Base-by-base conservation (phyloP, 2,797 vertebrate genomes). In the Liasis olivaceus region DNA sequence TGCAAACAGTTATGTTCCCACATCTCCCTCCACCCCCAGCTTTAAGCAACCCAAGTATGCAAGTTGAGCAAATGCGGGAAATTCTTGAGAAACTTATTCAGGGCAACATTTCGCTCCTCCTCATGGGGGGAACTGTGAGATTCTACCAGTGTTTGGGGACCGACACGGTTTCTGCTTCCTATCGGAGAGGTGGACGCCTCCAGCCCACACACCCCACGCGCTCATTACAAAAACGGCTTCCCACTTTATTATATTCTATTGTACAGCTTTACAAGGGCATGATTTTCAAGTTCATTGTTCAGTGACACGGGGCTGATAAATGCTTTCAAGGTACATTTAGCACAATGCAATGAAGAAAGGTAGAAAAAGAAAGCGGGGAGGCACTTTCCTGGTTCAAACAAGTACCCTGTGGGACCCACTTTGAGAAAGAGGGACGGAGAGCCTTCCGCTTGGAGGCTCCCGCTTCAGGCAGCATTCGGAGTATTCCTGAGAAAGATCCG, bases 241-340 rank as follows among this genome's bases (percentile, higher is more conserved):
- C 96, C 95, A 94, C 95, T 97, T 98, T 97, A 98, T 97, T 98
- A 96, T 95, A 95, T 96, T 95, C 96, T 97, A 97, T 97, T 97
- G 96, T 96, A 98, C 95, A 97, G 94, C 91, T 97, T 97, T 97
- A 97, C 96, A 98, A 36, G 0, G 93, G 95, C 95, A 95, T 93
- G 0, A 0, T 93, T 92, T 88, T 63, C 54, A 89, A 17, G 62
- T 22, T 54, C 64, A 4, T 7, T 95, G 94, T 47, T 90, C 92
- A 95, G 86, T 62, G 84, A 22, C 42, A 93, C 20, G 2, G 22
- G 63, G 92, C 95, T 86, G 89, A 62, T 84, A 95, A 96, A 92
- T 96, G 95, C 92, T 92, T 95, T 93, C 95, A 90, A 87, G 0
- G 36, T 94, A 96, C 42, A 90, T 94, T 95, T 93, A 95, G 93